A percentile compares a stretch with the other conserved stretches of the same genome.
phyloP scores from a whole-genome alignment of 2,888 invertebrate species.

The Nymphalis urticae region DNA sequence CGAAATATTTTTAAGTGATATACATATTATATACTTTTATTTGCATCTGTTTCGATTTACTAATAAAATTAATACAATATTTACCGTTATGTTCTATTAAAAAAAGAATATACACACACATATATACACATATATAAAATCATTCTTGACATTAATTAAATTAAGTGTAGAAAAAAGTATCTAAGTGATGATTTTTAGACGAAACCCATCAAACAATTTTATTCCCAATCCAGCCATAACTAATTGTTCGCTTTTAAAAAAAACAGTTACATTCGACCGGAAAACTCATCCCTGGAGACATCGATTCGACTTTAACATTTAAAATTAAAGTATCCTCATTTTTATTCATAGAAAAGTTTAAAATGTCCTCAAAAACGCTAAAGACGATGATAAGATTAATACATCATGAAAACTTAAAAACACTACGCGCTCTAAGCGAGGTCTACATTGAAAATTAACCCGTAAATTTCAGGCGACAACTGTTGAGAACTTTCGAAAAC shows the following conservation, averaged over 20 bases:
- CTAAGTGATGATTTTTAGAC: neutral
- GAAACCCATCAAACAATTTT: neutral
- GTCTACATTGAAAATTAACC: conserved; percentile 78
- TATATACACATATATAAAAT: no score
- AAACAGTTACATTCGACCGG: conserved; percentile 52
- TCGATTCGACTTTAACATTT: conserved; percentile 46
- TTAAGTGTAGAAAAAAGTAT: no score
- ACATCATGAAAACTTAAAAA: conserved; percentile 66
- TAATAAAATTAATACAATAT: no score
- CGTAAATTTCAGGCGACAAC: conserved; percentile 79
- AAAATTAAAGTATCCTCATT: conserved; percentile 27
- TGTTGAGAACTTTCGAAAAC: conserved; percentile 76
- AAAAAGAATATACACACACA: no score
- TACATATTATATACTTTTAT: no score
- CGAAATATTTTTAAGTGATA: no score
- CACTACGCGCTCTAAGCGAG: conserved; percentile 65
- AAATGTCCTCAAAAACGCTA: neutral
- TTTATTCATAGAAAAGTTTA: neutral
- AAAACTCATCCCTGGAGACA: conserved; percentile 46
- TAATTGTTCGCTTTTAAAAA: conserved; percentile 49
- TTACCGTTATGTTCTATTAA: no score
- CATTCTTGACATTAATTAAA: no score
- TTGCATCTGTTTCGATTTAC: no score
- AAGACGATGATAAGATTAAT: conserved; percentile 4
- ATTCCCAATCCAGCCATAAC: conserved; percentile 29